These are phyloP conservation scores for Cyanoramphus novaezelandiae DNA, from an alignment of 2,113 vertebrate species.

Conservation along the genomic window DNA sequence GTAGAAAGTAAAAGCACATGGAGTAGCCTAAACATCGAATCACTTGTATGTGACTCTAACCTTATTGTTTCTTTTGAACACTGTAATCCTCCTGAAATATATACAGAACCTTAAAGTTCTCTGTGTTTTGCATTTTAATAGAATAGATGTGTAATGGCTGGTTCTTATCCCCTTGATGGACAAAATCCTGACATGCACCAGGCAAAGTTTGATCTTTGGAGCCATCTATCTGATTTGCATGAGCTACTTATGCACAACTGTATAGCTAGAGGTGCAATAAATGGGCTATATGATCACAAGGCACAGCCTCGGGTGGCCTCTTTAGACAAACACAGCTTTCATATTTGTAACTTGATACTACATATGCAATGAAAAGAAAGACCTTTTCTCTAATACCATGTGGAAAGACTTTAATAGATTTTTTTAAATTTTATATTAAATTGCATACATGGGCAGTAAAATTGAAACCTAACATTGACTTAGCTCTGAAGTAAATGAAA, in stretches of 20 bases:
- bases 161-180: not conserved
- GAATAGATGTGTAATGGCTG: not conserved
- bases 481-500: not conserved
- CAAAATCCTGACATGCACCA: not conserved
- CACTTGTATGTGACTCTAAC: not conserved
- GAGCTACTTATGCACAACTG: not conserved
- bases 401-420: not conserved
- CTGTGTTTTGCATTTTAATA: not conserved
- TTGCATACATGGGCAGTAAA: not conserved
- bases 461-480: not conserved
- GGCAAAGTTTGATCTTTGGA: not conserved
- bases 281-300: not conserved
- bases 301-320: not conserved
- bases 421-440: not conserved
- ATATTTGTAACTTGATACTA: not conserved
- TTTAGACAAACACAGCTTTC: not conserved
- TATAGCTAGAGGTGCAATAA: not conserved
- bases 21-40: not conserved
- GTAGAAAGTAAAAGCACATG: not conserved
- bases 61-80: not conserved
- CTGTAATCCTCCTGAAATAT: not conserved
- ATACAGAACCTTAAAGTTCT: not conserved
- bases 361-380: not conserved
- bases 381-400: not conserved
- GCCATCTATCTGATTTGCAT: not conserved